Evolutionary conservation across 2,797 vertebrate species (phyloP).

Genomic region (Aplochiton taeniatus): DNA sequence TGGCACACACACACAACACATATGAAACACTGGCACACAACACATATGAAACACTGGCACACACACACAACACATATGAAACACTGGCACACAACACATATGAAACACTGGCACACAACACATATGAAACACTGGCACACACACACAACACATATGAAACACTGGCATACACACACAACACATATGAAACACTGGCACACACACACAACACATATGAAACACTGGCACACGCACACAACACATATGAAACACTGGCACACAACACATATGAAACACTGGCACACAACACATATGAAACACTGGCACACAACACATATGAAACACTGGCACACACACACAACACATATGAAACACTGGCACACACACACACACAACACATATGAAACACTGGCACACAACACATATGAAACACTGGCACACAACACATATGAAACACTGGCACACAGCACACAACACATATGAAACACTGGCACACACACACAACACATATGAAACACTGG

Average conservation of each 20-base stretch:
- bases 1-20: background rate
- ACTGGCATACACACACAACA: too few species aligned
- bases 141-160: constrained; percentile 3
- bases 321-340: too few species aligned
- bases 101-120: background rate
- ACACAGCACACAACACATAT: too few species aligned
- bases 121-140: background rate
- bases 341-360: background rate
- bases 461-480: constrained; percentile 6
- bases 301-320: constrained; percentile 4
- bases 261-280: background rate
- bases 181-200: background rate
- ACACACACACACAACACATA: too few species aligned
- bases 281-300: too few species aligned
- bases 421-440: too few species aligned
- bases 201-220: background rate
- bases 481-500: too few species aligned
- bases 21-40: too few species aligned
- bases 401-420: background rate
- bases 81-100: too few species aligned
- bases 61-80: constrained; percentile 1
- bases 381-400: too few species aligned
- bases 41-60: background rate
- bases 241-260: too few species aligned
- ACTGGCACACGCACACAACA: constrained; percentile 4